A percentile compares a stretch with the other conserved stretches of the same genome.
Conservation (phyloP, 2,797 vertebrate genomes). For the Acipenser oxyrinchus region DNA sequence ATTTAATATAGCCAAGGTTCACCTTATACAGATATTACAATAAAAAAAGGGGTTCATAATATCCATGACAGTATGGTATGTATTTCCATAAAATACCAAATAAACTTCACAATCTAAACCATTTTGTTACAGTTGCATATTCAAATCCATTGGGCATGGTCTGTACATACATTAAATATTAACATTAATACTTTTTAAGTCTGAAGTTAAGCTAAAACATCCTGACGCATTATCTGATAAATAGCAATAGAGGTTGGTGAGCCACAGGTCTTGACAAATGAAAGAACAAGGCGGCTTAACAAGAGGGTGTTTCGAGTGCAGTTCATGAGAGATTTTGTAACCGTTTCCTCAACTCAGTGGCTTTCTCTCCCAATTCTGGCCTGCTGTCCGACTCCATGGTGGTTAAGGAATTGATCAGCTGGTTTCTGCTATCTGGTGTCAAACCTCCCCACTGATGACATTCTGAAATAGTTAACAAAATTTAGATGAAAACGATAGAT, state of each 20-base stretch:
- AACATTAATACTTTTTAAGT: slow-evolving; percentile 9
- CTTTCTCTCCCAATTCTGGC: slow-evolving; percentile 84
- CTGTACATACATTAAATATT: slow-evolving; percentile 6
- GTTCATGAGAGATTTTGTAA: slow-evolving; percentile 83
- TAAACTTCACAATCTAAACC: slow-evolving; percentile 4
- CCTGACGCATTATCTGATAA: slow-evolving; percentile 1
- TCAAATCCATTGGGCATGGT: neutral
- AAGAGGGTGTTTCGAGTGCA: slow-evolving; percentile 5
- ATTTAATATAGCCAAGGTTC: too few species aligned
- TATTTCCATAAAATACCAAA: neutral
- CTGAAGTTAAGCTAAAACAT: too few species aligned
- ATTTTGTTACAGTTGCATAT: neutral
- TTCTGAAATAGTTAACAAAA: slow-evolving; percentile 47
- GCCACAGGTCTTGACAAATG: neutral
- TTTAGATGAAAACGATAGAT: too few species aligned
- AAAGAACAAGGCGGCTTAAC: neutral
- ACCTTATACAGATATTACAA: too few species aligned
- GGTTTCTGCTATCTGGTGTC: slow-evolving; percentile 71
- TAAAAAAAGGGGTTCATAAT: too few species aligned
- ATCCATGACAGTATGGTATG: neutral
- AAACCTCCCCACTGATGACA: slow-evolving; percentile 82
- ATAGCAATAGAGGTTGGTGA: slow-evolving; percentile 7
- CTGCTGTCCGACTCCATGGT: slow-evolving; percentile 84
- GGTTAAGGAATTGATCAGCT: slow-evolving; percentile 77
- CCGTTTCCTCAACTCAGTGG: slow-evolving; percentile 78